These are phyloP conservation scores for Leptodirus hochenwartii DNA, from an alignment of 2,888 invertebrate species.

Conservation along the genomic window DNA sequence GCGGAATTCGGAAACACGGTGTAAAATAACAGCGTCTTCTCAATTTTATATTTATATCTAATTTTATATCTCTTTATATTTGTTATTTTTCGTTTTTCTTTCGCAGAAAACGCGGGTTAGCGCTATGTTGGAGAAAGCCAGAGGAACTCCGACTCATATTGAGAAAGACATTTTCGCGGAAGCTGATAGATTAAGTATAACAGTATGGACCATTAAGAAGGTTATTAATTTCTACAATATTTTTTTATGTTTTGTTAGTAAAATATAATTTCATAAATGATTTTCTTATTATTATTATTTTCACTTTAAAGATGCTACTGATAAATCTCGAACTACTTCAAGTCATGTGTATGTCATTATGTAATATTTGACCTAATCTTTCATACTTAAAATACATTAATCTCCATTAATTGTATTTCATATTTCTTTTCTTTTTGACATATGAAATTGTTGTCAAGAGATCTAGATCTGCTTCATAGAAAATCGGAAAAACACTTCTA, in stretches of 20 bases:
- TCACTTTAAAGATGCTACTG: no score
- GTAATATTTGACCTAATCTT: no score
- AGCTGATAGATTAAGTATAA: conserved; percentile 31
- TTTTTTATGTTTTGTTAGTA: not conserved
- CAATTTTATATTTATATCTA: conserved; percentile 4
- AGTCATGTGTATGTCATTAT: no score
- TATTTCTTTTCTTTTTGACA: no score
- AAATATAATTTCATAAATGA: conserved; percentile 1
- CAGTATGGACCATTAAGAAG: conserved; percentile 35
- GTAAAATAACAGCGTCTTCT: conserved; percentile 14
- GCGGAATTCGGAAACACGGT: conserved; percentile 9
- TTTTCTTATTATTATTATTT: conserved; percentile 7
- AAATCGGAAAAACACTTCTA: no score
- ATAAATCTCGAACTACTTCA: no score
- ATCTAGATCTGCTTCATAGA: no score
- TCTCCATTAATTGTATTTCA: no score
- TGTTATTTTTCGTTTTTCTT: conserved; percentile 8
- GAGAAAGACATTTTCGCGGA: conserved; percentile 30
- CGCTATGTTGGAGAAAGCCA: conserved; percentile 65
- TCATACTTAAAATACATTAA: no score
- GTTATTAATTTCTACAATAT: conserved; percentile 16
- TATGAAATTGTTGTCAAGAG: no score
- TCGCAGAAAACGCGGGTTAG: conserved; percentile 45
- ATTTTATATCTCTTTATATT: not conserved
- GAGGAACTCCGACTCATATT: conserved; percentile 16